Evolutionary conservation across 2,797 vertebrate genomes (phyloP).

Genomic region (Microtus agrestis): DNA sequence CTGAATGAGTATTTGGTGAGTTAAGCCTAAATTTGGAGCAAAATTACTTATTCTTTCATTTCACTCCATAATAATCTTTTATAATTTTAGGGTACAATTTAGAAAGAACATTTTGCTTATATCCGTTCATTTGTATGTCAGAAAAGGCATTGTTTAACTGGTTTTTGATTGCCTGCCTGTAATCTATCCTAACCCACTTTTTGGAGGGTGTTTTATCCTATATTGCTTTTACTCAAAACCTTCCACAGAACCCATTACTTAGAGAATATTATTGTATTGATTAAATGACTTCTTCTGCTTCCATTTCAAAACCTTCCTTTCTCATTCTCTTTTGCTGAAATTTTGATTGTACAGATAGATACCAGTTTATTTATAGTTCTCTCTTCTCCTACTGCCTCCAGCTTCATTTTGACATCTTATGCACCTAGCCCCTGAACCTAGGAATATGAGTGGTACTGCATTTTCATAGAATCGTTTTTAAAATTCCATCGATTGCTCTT

Average conservation of each 20-base stretch:
- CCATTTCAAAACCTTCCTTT: conserved; percentile 42
- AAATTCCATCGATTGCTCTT: neutral
- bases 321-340: neutral
- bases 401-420: neutral
- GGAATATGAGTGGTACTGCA: neutral
- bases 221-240: conserved; percentile 18
- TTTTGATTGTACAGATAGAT: neutral
- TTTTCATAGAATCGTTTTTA: neutral
- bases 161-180: conserved; percentile 54
- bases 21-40: neutral
- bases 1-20: neutral
- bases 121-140: conserved; percentile 8
- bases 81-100: conserved; percentile 10
- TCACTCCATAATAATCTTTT: conserved; percentile 43
- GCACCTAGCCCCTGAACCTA: neutral
- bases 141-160: conserved; percentile 9
- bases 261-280: conserved; percentile 18
- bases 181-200: conserved; percentile 34
- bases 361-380: neutral
- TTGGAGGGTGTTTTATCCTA: conserved; percentile 5
- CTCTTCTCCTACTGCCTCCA: neutral
- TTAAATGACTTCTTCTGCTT: conserved; percentile 12
- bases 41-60: conserved; percentile 40
- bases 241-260: conserved; percentile 6
- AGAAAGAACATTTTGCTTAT: conserved; percentile 15